Evolutionary conservation across 2,113 vertebrate species (phyloP).

Genomic region (Hydrochoerus hydrochaeris): DNA sequence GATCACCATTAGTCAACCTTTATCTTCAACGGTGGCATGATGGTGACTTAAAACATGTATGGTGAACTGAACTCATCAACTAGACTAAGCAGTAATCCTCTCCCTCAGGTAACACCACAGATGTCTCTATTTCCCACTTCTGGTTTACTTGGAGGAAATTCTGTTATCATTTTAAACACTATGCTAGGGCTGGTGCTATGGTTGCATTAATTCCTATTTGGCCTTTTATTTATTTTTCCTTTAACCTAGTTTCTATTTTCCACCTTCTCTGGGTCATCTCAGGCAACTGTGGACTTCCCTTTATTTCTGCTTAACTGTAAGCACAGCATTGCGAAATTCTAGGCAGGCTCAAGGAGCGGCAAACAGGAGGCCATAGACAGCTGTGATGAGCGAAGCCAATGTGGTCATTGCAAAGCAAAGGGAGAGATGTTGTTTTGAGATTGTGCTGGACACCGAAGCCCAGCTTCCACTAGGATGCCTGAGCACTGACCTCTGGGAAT

Average conservation of each 20-base stretch:
- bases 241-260: conserved; percentile 64
- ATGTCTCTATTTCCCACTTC: conserved; percentile 32
- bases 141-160: conserved; percentile 36
- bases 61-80: conserved; percentile 18
- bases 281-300: conserved; percentile 57
- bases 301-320: conserved; percentile 56
- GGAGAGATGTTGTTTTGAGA: neutral
- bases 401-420: conserved; percentile 44
- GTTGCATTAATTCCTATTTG: conserved; percentile 21
- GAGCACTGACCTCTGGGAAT: conserved; percentile 8
- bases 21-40: conserved; percentile 21
- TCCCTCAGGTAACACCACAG: neutral
- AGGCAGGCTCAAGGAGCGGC: neutral
- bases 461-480: neutral
- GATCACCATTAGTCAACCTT: conserved; percentile 16
- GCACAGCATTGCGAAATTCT: conserved; percentile 30
- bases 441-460: neutral
- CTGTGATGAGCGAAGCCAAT: neutral
- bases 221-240: conserved; percentile 62
- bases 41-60: conserved; percentile 23
- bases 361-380: neutral
- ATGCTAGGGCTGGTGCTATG: neutral
- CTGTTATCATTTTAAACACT: conserved; percentile 47
- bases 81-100: conserved; percentile 22
- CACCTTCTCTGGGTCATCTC: conserved; percentile 19